Conservation (phyloP, 2,113 vertebrate species). For the Urocynchramus pylzowi region DNA sequence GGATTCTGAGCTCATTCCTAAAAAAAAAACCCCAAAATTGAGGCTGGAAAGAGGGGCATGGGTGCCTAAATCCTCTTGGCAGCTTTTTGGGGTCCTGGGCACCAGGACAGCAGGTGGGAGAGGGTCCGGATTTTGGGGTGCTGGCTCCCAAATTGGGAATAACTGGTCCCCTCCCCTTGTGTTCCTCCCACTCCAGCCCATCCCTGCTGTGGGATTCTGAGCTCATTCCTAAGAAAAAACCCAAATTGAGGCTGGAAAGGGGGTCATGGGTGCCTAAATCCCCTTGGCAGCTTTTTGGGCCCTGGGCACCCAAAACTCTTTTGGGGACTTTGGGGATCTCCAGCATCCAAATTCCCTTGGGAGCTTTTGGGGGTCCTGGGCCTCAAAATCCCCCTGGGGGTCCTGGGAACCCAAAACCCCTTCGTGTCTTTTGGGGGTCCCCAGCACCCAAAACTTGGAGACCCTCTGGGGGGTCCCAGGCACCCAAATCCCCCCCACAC, state of each 20-base stretch:
- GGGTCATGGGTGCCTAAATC: too few relatives aligned
- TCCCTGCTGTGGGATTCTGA: too few relatives aligned
- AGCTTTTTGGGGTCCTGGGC: too few relatives aligned
- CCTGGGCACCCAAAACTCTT: not conserved
- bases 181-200: not conserved
- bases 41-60: too few relatives aligned
- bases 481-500: not conserved
- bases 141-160: not conserved
- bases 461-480: too few relatives aligned
- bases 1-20: too few relatives aligned
- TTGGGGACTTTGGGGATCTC: too few relatives aligned
- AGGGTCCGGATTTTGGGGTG: too few relatives aligned
- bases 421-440: not conserved
- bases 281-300: not conserved
- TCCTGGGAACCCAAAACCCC: not conserved
- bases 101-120: constrained; percentile 37
- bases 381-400: not conserved
- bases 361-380: not conserved
- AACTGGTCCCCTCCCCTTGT: accelerated
- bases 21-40: too few relatives aligned
- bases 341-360: not conserved
- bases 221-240: not conserved
- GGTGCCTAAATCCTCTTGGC: too few relatives aligned
- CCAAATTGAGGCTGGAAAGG: not conserved
- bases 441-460: not conserved